Evolutionary conservation across 2,888 invertebrate genomes (phyloP).

Genomic region (Apeira syringaria): DNA sequence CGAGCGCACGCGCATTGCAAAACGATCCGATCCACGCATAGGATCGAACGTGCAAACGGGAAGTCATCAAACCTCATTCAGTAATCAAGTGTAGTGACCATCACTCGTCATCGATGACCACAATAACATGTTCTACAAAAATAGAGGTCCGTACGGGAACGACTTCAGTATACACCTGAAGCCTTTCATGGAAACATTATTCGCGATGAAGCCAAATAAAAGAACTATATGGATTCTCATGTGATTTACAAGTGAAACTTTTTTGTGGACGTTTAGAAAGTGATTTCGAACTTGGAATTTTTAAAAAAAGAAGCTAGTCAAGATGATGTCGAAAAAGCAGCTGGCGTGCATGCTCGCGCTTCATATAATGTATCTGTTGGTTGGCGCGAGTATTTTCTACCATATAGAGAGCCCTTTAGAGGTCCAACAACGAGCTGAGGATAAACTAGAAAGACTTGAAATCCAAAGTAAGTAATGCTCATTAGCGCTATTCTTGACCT

Average conservation of each 20-base stretch:
- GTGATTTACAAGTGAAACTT: slow-evolving; percentile 41
- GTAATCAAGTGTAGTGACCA: slow-evolving; percentile 19
- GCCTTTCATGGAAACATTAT: slow-evolving; percentile 44
- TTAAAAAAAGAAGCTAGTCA: slow-evolving; percentile 55
- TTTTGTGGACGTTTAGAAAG: slow-evolving; percentile 38
- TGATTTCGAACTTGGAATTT: slow-evolving; percentile 33
- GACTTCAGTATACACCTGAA: slow-evolving; percentile 40
- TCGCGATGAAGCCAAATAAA: slow-evolving; percentile 42
- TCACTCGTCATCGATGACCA: slow-evolving; percentile 40
- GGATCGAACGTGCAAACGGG: slow-evolving; percentile 68
- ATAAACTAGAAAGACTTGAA: slow-evolving; percentile 85
- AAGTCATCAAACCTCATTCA: slow-evolving; percentile 44
- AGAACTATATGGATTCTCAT: slow-evolving; percentile 61
- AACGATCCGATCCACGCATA: slow-evolving; percentile 63
- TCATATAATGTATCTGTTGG: slow-evolving; percentile 89
- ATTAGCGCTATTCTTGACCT: slow-evolving; percentile 28
- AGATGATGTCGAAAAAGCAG: slow-evolving; percentile 92
- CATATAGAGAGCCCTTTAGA: slow-evolving; percentile 91
- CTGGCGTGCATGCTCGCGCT: slow-evolving; percentile 89
- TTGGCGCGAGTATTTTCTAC: slow-evolving; percentile 94
- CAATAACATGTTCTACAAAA: slow-evolving; percentile 52
- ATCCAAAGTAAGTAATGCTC: slow-evolving; percentile 86
- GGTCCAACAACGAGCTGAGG: slow-evolving; percentile 81
- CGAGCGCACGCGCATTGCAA: slow-evolving; percentile 65
- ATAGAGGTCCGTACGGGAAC: slow-evolving; percentile 37